A percentile compares a stretch with the other conserved stretches of the same genome.
Evolutionary conservation across 2,797 vertebrate species (phyloP).

Genomic region (Oophaga sylvatica): DNA sequence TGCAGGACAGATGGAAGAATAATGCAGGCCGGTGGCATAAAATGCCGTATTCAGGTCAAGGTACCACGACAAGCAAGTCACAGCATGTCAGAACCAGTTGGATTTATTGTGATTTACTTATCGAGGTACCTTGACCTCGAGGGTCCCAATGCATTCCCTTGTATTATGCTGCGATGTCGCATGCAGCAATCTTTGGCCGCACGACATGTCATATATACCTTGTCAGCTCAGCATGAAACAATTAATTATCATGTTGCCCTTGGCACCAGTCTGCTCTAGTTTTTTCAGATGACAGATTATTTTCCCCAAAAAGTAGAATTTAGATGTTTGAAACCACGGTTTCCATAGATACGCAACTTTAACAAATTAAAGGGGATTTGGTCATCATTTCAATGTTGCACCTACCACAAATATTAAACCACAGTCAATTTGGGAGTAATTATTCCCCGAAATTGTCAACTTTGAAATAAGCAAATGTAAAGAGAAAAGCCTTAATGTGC

Average conservation of each 20-base stretch:
- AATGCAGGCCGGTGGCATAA: neutral
- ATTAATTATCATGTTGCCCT: neutral
- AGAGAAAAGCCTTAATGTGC: neutral
- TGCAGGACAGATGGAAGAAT: neutral
- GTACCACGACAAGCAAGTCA: no score
- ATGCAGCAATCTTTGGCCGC: no score
- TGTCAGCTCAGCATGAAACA: neutral
- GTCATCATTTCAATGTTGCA: neutral
- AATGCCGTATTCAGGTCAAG: no score
- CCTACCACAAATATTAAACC: neutral
- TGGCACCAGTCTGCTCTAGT: neutral
- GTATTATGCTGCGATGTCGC: no score
- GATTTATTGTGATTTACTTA: no score
- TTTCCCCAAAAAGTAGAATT: neutral
- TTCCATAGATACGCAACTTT: neutral
- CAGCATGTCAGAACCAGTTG: no score
- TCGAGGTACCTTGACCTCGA: no score
- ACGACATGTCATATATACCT: no score
- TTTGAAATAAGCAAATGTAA: constrained; percentile 16
- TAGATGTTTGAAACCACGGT: neutral
- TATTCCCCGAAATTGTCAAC: neutral
- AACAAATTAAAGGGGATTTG: neutral
- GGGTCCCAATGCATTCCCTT: no score
- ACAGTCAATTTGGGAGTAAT: neutral
- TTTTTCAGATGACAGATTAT: neutral